phyloP scores from a whole-genome alignment of 2,888 invertebrate species.

The Orthosia cruda region DNA sequence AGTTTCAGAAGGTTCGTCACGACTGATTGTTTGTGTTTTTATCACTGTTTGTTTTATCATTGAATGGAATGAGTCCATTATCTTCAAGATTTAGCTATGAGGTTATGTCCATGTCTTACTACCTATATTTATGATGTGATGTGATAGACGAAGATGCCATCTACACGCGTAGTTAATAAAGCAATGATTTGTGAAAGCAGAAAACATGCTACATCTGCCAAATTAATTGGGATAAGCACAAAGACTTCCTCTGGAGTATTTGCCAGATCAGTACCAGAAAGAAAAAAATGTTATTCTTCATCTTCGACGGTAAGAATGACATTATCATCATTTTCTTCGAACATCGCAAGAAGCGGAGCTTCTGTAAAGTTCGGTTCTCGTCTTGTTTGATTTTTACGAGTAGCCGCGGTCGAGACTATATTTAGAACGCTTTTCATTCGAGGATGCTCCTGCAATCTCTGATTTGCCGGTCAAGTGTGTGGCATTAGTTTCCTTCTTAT shows the following conservation, averaged over 20 bases:
- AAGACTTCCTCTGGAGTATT: too few species aligned
- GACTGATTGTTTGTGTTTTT: too few species aligned
- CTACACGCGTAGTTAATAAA: too few species aligned
- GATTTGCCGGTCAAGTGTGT: slow-evolving; percentile 17
- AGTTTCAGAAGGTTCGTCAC: slow-evolving; percentile 20
- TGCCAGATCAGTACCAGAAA: too few species aligned
- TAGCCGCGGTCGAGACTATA: slow-evolving; percentile 38
- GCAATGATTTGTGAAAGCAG: too few species aligned
- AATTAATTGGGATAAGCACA: too few species aligned
- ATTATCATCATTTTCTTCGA: neutral
- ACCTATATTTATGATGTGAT: too few species aligned
- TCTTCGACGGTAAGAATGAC: neutral
- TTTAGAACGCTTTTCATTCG: slow-evolving; percentile 28
- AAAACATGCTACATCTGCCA: too few species aligned
- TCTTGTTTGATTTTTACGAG: slow-evolving; percentile 42
- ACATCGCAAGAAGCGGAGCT: slow-evolving; percentile 3
- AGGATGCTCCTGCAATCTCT: slow-evolving; percentile 27
- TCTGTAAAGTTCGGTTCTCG: slow-evolving; percentile 8
- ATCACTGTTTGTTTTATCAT: neutral
- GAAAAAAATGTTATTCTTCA: neutral
- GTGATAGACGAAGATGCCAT: too few species aligned
- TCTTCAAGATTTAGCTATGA: too few species aligned
- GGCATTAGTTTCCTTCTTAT: slow-evolving; percentile 7
- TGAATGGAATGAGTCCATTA: neutral
- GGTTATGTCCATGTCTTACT: too few species aligned